Base-by-base conservation (phyloP, 2,888 invertebrate species). In the Muschampia plurimacula region DNA sequence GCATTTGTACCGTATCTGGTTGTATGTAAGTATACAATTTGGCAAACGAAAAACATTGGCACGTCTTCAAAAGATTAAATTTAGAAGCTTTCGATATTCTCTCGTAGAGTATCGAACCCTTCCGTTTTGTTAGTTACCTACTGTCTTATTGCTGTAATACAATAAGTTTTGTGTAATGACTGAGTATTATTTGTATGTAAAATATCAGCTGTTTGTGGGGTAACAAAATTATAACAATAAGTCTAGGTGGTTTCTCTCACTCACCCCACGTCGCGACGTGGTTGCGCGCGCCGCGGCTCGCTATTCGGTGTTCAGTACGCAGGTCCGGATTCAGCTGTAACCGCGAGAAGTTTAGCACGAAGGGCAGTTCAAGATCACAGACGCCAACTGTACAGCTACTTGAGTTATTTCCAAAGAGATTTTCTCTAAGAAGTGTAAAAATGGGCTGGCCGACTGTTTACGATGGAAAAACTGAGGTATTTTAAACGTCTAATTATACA, bases 281-380 rank as follows among this genome's bases (percentile, higher is more conserved):
- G 77, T 83, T 85, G 82, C 91, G 91, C 91, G 91, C 91, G 90
- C 90, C 80, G 91, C 86, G 87, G 83, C 76, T 86, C 82, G 86
- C 85, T 81, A 80, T 84, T 85, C 84, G 79, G 81, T 81, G 79
- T 83, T 82, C 84, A 90, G 81, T 91, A 90, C 94, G 93, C 92
- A 90, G 87, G 88, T 86, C 90, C 81, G 84, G 79, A 82, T 82
- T 83, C 83, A 83, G 80, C 83, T 86, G 84, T 84, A 88, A 89
- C 86, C 87, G 86, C 84, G 72, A 72, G 85, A 86, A 85, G 83
- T 85, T 90, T 92, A 89, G 87, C 87, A 86, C 86, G 83, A 94
- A 94, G 95, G 95, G 92, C 95, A 93, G 90, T 91, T 94, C 94
- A 95, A 95, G 95, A 92, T 92, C 95, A 93, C 89, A 85, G 86